phyloP scores from a whole-genome alignment of 2,888 invertebrate species.

The Onchidella celtica region DNA sequence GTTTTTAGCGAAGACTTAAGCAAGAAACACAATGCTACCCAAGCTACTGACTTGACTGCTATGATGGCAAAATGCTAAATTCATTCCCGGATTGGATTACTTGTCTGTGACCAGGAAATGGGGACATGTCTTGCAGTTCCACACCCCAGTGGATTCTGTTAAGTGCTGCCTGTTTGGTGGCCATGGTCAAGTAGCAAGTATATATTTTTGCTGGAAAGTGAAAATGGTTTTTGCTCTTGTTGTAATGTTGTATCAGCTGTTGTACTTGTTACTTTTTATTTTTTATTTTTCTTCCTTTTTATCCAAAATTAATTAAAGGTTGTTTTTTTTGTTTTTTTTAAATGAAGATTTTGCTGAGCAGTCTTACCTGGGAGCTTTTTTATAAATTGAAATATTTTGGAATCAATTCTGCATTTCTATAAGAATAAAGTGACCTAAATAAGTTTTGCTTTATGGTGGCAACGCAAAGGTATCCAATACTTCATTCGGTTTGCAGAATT shows the following conservation, averaged over 20 bases:
- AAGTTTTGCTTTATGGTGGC: no score
- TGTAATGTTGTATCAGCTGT: neutral
- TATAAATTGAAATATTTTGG: neutral
- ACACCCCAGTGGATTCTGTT: no score
- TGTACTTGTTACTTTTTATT: neutral
- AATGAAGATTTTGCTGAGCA: neutral
- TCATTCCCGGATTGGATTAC: slow-evolving; percentile 25
- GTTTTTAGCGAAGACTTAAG: neutral
- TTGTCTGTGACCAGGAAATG: neutral
- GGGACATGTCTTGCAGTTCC: neutral
- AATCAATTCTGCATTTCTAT: no score
- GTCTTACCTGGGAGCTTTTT: no score
- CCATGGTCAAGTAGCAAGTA: neutral
- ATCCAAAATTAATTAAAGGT: neutral
- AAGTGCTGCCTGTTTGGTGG: neutral
- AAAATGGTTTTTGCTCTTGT: neutral
- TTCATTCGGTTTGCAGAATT: no score
- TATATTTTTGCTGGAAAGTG: neutral
- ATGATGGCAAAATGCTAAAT: slow-evolving; percentile 33
- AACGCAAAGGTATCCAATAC: no score
- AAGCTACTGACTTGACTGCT: slow-evolving; percentile 8
- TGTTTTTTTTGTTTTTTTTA: neutral
- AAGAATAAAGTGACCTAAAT: no score
- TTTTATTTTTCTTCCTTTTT: neutral
- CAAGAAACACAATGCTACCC: neutral